phyloP scores from a whole-genome alignment of 2,797 vertebrate species.

The Lophotriccus pileatus region DNA sequence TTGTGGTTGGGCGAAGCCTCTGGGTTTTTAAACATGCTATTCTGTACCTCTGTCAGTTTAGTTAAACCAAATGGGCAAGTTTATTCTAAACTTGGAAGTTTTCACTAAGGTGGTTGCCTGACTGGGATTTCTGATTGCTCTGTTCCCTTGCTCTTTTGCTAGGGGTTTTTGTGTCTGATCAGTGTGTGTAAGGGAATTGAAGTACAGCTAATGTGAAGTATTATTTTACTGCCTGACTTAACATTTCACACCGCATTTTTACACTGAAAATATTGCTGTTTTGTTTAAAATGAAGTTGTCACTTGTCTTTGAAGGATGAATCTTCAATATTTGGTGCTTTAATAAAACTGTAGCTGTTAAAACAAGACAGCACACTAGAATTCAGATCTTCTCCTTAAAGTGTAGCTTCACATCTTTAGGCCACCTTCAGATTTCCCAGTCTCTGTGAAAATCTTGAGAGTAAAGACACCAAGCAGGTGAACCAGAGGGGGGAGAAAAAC shows the following conservation, averaged over 20 bases:
- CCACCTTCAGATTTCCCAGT: not conserved
- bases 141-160: not conserved
- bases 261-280: not conserved
- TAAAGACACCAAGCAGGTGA: not conserved
- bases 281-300: not conserved
- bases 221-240: not conserved
- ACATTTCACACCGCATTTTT: not conserved
- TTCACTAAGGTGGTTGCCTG: not conserved
- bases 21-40: not conserved
- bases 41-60: not conserved
- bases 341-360: not conserved
- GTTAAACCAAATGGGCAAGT: not conserved
- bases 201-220: not conserved
- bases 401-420: not conserved
- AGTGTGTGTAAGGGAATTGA: not conserved
- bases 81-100: rapidly evolving
- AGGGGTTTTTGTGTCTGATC: not conserved
- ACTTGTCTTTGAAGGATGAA: not conserved
- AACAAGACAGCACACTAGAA: not conserved
- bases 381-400: not conserved
- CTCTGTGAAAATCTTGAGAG: not conserved
- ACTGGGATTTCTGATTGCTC: not conserved
- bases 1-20: not conserved
- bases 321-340: not conserved
- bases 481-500: not conserved